Evolutionary conservation across 2,888 invertebrate species (phyloP).

Genomic region (Erebia ligea): DNA sequence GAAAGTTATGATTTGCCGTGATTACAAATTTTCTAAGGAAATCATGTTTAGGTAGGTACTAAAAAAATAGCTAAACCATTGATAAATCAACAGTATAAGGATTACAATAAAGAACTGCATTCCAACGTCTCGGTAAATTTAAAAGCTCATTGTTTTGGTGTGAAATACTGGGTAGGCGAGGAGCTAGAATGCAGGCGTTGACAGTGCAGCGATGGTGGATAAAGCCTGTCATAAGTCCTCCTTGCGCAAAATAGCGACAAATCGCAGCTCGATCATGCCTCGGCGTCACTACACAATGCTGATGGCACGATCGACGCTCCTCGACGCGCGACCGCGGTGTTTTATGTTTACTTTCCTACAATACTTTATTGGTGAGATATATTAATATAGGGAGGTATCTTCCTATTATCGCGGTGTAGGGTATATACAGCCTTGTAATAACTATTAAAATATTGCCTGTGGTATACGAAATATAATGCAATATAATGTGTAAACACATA

Average conservation of each 20-base stretch:
- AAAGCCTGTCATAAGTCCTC: conserved; percentile 74
- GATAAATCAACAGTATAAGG: conserved; percentile 19
- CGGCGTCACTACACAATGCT: conserved; percentile 47
- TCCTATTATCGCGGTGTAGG: conserved; percentile 76
- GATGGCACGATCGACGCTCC: conserved; percentile 65
- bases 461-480: too few relatives aligned
- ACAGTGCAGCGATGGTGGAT: conserved; percentile 71
- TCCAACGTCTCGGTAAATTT: conserved; percentile 66
- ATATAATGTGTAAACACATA: too few relatives aligned
- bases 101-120: conserved; percentile 30
- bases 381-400: conserved; percentile 79
- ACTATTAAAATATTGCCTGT: too few relatives aligned
- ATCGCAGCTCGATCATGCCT: conserved; percentile 66
- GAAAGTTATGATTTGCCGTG: background rate
- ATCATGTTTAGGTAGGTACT: too few relatives aligned
- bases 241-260: conserved; percentile 74
- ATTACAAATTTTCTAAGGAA: too few relatives aligned
- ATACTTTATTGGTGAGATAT: conserved; percentile 71
- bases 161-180: conserved; percentile 68
- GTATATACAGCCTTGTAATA: conserved; percentile 38
- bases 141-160: conserved; percentile 78
- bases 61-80: background rate
- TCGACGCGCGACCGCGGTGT: conserved; percentile 68
- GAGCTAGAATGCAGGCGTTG: conserved; percentile 56
- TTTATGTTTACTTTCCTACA: conserved; percentile 76